phyloP scores from a whole-genome alignment of 2,113 vertebrate genomes.

The Willisornis vidua region DNA sequence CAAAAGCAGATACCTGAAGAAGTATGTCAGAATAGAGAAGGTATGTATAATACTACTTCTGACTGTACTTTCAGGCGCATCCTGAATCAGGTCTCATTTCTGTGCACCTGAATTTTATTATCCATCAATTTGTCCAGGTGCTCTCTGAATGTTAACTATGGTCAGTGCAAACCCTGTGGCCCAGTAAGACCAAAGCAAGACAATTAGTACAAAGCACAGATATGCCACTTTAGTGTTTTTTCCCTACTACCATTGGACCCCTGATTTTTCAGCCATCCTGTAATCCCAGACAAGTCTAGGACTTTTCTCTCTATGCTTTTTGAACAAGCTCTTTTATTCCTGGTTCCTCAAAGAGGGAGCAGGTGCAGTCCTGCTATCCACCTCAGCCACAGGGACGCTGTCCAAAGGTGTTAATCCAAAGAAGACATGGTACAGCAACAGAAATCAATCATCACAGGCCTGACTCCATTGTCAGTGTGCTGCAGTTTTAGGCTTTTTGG shows the following conservation, averaged over 20 bases:
- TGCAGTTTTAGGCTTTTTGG: constrained; percentile 69
- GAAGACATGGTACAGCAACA: background rate
- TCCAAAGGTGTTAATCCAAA: constrained; percentile 50
- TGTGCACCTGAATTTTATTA: background rate
- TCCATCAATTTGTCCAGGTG: rapidly evolving
- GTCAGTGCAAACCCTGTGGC: background rate
- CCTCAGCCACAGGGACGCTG: background rate
- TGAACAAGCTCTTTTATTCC: background rate
- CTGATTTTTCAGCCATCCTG: background rate
- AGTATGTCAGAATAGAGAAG: background rate
- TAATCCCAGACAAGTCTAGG: background rate
- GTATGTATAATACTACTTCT: background rate
- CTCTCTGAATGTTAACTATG: background rate
- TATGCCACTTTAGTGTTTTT: background rate
- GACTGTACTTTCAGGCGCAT: background rate
- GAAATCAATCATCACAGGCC: constrained; percentile 23
- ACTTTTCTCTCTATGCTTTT: background rate
- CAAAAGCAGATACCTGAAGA: background rate
- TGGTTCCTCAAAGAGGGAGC: background rate
- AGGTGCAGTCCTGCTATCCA: background rate
- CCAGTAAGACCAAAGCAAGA: background rate
- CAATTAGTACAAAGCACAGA: background rate
- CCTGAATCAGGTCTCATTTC: background rate
- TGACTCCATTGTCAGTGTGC: background rate
- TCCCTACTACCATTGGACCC: background rate